Percentiles rank a stretch among this genome's conserved stretches.
Conservation (phyloP, 2,797 vertebrate species). For the Avahi laniger region DNA sequence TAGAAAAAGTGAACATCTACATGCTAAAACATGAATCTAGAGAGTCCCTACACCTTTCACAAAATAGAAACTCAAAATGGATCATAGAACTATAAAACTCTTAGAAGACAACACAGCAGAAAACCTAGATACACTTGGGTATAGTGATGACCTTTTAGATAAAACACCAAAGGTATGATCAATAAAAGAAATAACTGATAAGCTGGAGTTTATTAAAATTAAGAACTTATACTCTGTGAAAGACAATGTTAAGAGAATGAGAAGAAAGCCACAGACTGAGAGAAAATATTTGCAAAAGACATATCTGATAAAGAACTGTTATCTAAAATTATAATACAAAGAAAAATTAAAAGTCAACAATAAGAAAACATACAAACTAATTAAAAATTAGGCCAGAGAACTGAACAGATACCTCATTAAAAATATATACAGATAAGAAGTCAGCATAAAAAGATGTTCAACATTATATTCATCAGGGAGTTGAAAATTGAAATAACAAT, state of each 20-base stretch:
- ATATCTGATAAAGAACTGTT: not conserved
- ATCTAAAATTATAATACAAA: not conserved
- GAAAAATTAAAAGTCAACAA: not conserved
- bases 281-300: not conserved
- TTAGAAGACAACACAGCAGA: not conserved
- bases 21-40: not conserved
- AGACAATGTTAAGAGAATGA: not conserved
- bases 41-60: not conserved
- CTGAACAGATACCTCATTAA: not conserved
- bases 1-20: not conserved
- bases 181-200: not conserved
- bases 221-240: not conserved
- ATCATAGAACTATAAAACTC: not conserved
- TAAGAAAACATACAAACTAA: not conserved
- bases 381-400: not conserved
- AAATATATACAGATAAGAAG: not conserved
- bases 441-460: not conserved
- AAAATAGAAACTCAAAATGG: not conserved
- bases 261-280: not conserved
- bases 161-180: not conserved
- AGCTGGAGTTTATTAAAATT: not conserved
- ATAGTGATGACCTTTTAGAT: not conserved
- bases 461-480: not conserved
- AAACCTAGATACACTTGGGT: not conserved
- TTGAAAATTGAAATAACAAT: not conserved